These are phyloP conservation scores for Archips xylosteana DNA, from an alignment of 2,888 invertebrate genomes.

Conservation along the genomic window DNA sequence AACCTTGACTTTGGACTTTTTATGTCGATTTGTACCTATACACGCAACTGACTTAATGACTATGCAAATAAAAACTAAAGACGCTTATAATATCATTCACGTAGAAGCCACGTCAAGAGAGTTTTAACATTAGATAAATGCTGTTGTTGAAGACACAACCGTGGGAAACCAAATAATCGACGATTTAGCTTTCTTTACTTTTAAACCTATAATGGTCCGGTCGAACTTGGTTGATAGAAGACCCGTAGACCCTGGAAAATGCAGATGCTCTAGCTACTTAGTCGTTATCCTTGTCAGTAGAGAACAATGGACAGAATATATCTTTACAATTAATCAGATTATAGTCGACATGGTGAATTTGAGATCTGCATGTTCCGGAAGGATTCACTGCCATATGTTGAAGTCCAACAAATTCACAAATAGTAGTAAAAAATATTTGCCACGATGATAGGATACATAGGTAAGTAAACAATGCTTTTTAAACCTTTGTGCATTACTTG, in stretches of 20 bases:
- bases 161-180: neutral
- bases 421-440: too few relatives aligned
- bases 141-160: neutral
- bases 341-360: neutral
- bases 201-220: slow-evolving; percentile 1
- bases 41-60: slow-evolving; percentile 26
- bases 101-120: neutral
- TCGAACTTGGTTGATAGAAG: slow-evolving; percentile 12
- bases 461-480: too few relatives aligned
- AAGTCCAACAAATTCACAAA: neutral
- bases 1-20: slow-evolving; percentile 40
- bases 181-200: slow-evolving; percentile 1
- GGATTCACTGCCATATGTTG: neutral
- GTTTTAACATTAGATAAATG: neutral
- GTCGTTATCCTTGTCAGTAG: slow-evolving; percentile 18
- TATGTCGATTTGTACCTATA: slow-evolving; percentile 14
- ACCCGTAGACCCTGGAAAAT: slow-evolving; percentile 4
- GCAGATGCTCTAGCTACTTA: slow-evolving; percentile 15
- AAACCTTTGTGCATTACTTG: too few relatives aligned
- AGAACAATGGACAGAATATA: neutral
- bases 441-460: too few relatives aligned
- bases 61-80: slow-evolving; percentile 30
- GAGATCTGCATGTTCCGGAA: neutral
- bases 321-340: neutral
- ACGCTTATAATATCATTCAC: slow-evolving; percentile 27